Conservation (phyloP, 35 echinoderm and acorn worm genomes). For the Apostichopus californicus region DNA sequence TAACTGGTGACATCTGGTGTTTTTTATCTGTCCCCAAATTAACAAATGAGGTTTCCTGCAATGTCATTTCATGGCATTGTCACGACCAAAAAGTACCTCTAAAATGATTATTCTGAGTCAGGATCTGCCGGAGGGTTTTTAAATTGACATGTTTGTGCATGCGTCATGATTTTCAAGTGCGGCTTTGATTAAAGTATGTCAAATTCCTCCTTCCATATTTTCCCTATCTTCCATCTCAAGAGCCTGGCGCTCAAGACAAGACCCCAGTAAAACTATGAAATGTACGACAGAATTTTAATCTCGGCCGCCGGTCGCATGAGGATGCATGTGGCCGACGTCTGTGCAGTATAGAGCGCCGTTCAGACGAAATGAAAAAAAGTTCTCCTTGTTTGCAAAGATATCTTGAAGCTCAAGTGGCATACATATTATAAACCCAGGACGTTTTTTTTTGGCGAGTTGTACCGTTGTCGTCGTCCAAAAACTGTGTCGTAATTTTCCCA, state of each 20-base stretch:
- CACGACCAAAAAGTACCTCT: background rate
- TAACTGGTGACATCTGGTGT: too few species aligned
- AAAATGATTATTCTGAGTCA: background rate
- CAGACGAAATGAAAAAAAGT: too few species aligned
- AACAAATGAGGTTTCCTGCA: too few species aligned
- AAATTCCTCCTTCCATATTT: constrained; percentile 10
- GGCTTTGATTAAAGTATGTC: constrained; percentile 47
- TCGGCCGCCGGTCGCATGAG: background rate
- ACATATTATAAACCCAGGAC: too few species aligned
- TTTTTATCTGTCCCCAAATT: too few species aligned
- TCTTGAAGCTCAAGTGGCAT: too few species aligned
- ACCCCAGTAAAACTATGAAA: background rate
- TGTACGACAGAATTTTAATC: background rate
- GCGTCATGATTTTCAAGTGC: constrained; percentile 49
- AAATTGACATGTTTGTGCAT: constrained; percentile 45
- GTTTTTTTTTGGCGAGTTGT: too few species aligned
- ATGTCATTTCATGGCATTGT: too few species aligned
- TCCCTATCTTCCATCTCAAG: background rate
- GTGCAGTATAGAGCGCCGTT: too few species aligned
- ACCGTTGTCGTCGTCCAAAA: too few species aligned
- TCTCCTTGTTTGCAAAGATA: too few species aligned
- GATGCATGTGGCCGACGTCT: background rate
- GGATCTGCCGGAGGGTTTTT: constrained; percentile 12
- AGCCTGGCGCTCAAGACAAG: background rate
- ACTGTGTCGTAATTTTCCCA: too few species aligned